These are phyloP conservation scores for Acleris laterana DNA, from an alignment of 2,888 invertebrate species.

Conservation along the genomic window DNA sequence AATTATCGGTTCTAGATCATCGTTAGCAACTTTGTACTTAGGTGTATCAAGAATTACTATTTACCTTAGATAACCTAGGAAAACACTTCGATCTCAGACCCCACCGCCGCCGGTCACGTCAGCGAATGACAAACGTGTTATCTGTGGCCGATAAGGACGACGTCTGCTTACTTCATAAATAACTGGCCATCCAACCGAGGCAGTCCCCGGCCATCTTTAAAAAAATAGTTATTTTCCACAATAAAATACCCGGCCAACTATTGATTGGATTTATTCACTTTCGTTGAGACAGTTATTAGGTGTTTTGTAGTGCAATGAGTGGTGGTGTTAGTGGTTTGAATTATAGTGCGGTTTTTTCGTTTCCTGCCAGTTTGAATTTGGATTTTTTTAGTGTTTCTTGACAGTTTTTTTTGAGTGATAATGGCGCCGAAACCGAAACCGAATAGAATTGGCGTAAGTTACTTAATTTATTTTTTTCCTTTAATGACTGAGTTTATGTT, in stretches of 20 bases:
- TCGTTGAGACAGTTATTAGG: background rate
- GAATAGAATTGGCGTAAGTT: conserved; percentile 56
- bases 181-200: conserved; percentile 55
- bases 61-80: conserved; percentile 32
- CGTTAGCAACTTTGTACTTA: conserved; percentile 22
- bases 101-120: conserved; percentile 43
- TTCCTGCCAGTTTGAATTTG: conserved; percentile 48
- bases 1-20: background rate
- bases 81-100: conserved; percentile 33
- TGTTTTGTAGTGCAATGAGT: conserved; percentile 30
- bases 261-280: background rate
- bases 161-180: conserved; percentile 65
- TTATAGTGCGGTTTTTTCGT: background rate
- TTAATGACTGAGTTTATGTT: background rate
- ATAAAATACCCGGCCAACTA: conserved; percentile 1
- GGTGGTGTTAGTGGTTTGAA: conserved; percentile 1
- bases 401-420: conserved; percentile 52
- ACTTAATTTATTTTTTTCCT: background rate
- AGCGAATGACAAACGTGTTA: conserved; percentile 72
- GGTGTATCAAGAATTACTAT: conserved; percentile 4
- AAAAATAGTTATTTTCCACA: conserved; percentile 21
- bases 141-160: conserved; percentile 70
- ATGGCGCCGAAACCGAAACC: conserved; percentile 63
- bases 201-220: conserved; percentile 50
- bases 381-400: conserved; percentile 68